phyloP scores from a whole-genome alignment of 2,888 invertebrate genomes.

The Parnassius orleans region DNA sequence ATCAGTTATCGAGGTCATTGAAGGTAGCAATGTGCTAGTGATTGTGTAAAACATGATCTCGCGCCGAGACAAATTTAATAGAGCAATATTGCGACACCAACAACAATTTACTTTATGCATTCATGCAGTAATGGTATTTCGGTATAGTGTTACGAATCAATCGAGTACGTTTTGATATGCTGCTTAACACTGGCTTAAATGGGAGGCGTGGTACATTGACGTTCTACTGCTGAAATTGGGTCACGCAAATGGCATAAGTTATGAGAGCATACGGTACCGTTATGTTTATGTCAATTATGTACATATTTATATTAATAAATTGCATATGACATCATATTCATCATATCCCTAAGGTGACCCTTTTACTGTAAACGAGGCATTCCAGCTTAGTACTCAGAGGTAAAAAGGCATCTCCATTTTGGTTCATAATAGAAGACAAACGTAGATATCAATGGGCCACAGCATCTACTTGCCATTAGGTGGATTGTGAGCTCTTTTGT shows the following conservation, averaged over 20 bases:
- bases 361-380: too few species aligned
- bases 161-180: conserved; percentile 59
- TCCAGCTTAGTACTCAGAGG: too few species aligned
- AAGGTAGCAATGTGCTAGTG: conserved; percentile 30
- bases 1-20: conserved; percentile 28
- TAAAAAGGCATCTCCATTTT: too few species aligned
- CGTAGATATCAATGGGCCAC: too few species aligned
- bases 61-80: conserved; percentile 48
- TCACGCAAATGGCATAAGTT: conserved; percentile 19
- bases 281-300: too few species aligned
- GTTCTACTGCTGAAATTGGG: conserved; percentile 16
- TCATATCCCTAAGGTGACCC: too few species aligned
- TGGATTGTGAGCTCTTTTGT: too few species aligned
- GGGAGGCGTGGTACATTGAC: conserved; percentile 22
- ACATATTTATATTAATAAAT: too few species aligned
- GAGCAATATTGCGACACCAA: conserved; percentile 54
- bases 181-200: conserved; percentile 35
- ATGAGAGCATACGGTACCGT: neutral
- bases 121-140: conserved; percentile 44
- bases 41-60: conserved; percentile 49
- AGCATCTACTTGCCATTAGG: too few species aligned
- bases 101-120: conserved; percentile 43
- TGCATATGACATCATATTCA: too few species aligned
- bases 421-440: too few species aligned
- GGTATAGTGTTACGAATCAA: conserved; percentile 44